These are phyloP conservation scores for Amphipoea lucens DNA, from an alignment of 2,888 invertebrate species.

Conservation along the genomic window DNA sequence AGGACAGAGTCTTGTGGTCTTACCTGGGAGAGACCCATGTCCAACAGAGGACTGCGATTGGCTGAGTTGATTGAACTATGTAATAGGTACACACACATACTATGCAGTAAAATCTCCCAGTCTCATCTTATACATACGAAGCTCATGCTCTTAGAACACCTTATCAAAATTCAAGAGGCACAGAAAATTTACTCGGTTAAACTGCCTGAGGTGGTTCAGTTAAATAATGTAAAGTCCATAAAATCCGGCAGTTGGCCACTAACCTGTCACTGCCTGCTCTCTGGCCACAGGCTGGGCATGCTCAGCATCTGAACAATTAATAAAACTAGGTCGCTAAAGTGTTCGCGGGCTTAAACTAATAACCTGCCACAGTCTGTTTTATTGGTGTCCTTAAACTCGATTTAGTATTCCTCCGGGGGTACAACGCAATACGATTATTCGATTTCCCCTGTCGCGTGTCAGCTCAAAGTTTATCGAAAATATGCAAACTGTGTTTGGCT, in stretches of 20 bases:
- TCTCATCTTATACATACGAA: slow-evolving; percentile 3
- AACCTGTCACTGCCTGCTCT: slow-evolving; percentile 37
- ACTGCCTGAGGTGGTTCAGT: slow-evolving; percentile 39
- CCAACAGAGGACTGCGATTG: not conserved
- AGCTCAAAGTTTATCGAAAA: slow-evolving; percentile 41
- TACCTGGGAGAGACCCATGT: not conserved
- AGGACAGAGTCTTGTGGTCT: not conserved
- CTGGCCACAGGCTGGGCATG: slow-evolving; percentile 55
- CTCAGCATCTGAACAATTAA: slow-evolving; percentile 57
- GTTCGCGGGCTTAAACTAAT: slow-evolving; percentile 63
- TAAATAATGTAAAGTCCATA: slow-evolving; percentile 51
- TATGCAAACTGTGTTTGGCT: slow-evolving; percentile 28
- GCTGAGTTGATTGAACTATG: not conserved
- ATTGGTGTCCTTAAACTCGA: slow-evolving; percentile 58
- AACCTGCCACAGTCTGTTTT: slow-evolving; percentile 58
- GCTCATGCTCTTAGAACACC: not conserved
- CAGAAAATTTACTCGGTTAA: slow-evolving; percentile 14
- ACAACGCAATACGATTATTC: slow-evolving; percentile 35
- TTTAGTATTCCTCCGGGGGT: slow-evolving; percentile 59
- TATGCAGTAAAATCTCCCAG: not conserved
- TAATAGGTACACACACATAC: not conserved
- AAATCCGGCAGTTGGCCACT: slow-evolving; percentile 37
- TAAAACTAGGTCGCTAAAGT: slow-evolving; percentile 60
- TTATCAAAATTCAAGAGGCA: slow-evolving; percentile 38
- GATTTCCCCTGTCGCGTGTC: slow-evolving; percentile 46